Percentiles rank a stretch among this genome's conserved stretches.
phyloP scores from a whole-genome alignment of 2,113 vertebrate species.

The Gopherus flavomarginatus region DNA sequence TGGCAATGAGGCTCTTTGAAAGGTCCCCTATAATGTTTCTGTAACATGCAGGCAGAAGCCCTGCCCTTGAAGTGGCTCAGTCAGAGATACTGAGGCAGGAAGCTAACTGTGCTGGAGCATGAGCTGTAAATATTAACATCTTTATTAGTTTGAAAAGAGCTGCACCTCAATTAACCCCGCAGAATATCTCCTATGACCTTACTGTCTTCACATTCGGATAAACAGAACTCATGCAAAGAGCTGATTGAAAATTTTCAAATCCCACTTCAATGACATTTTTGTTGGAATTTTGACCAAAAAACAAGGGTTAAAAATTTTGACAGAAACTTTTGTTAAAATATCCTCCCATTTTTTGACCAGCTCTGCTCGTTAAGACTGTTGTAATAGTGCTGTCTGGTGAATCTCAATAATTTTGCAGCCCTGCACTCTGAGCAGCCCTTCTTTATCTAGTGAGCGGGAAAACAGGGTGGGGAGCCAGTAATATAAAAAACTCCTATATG shows the following conservation, averaged over 20 bases:
- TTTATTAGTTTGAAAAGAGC: neutral
- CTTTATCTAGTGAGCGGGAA: neutral
- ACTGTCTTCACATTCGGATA: neutral
- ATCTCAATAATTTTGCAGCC: neutral
- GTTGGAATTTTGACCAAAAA: neutral
- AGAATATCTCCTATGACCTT: neutral
- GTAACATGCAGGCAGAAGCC: neutral
- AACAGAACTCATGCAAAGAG: neutral
- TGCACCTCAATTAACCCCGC: neutral
- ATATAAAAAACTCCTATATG: neutral
- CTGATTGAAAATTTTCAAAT: neutral
- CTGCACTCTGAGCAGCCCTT: neutral
- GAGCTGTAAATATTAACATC: neutral
- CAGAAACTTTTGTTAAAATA: neutral
- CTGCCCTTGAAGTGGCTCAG: neutral
- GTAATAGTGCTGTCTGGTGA: neutral
- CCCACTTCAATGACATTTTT: neutral
- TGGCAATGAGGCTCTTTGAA: neutral
- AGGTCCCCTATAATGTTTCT: neutral
- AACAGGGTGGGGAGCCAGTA: neutral
- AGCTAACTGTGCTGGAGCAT: neutral
- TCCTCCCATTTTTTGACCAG: neutral
- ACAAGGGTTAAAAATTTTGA: neutral
- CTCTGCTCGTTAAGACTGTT: neutral
- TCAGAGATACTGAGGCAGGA: neutral